These are phyloP conservation scores for Hycleus cichorii DNA, from an alignment of 1,140 invertebrate genomes.

Conservation along the genomic window DNA sequence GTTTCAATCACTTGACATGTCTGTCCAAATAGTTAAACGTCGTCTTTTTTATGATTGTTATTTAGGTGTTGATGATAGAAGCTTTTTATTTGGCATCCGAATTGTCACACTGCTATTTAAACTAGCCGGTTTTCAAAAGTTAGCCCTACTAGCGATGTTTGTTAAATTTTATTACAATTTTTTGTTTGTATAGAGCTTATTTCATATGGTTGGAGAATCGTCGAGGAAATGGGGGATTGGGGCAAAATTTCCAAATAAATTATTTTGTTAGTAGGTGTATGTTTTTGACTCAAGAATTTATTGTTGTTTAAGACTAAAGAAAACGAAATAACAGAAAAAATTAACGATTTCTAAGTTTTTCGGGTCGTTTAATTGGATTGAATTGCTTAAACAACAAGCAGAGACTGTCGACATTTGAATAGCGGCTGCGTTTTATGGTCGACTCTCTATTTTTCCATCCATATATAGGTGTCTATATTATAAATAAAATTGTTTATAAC, in stretches of 20 bases:
- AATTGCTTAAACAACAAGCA: constrained; percentile 29
- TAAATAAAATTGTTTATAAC: no score
- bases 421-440: constrained; percentile 37
- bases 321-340: constrained; percentile 18
- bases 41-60: neutral
- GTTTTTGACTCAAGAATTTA: constrained; percentile 37
- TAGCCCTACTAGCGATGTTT: no score
- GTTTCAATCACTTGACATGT: constrained; percentile 19
- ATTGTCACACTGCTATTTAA: neutral
- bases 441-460: no score
- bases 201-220: no score
- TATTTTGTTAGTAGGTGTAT: constrained; percentile 23
- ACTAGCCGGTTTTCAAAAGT: no score
- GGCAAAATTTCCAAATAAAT: constrained; percentile 16
- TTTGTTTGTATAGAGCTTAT: no score
- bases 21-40: constrained; percentile 18
- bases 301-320: constrained; percentile 26
- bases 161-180: no score
- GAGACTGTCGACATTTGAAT: constrained; percentile 24
- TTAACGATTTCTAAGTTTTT: constrained; percentile 38
- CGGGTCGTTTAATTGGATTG: constrained; percentile 38
- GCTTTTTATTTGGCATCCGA: constrained; percentile 26
- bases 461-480: no score
- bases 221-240: no score
- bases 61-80: constrained; percentile 18